Evolutionary conservation across 2,797 vertebrate genomes (phyloP), one percentile per base, ranked within the genome.

Genomic region (Pantherophis vulpinus): DNA sequence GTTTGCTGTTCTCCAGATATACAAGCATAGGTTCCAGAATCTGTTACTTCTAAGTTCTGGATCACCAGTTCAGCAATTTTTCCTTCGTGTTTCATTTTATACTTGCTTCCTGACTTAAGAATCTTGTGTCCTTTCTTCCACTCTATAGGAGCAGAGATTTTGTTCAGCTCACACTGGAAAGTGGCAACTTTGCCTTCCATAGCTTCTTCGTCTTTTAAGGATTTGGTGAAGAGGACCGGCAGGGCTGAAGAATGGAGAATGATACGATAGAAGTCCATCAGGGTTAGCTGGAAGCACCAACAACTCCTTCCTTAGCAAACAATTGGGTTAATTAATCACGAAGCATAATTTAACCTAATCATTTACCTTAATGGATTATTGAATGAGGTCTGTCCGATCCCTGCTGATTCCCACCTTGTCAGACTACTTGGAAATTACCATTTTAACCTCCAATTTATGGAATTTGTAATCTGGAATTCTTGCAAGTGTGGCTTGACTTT

Each of bases 51-150:
- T 2, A 98, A 94, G 1, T 74, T 92, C 32, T 13, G 93, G 92
- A 98, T 96, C 8, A 86, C 6, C 12, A 98, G 95, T 91, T 98
- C 98, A 92, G 97, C 97, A 70, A 94, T 0, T 0, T 96, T 56
- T 1, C 98, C 98, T 63, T 98, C 98, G 1, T 97, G 97, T 94
- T 95, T 98, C 96, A 98, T 97, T 96, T 83, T 93, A 79, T 97
- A 96, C 91, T 97, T 98, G 94, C 97, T 98, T 93, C 98, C 97
- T 0, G 91, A 92, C 93, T 79, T 97, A 61, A 98, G 96, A 18
- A 96, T 95, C 95, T 98, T 97, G 88, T 95, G 88, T 25, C 98
- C 98, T 90, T 98, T 98, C 95, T 94, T 98, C 98, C 98, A 99
- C 92, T 98, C 97, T 92, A 98, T 98, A 0, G 94, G 55, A 13